These are phyloP conservation scores for Sphenopsis melanotis DNA, from an alignment of 2,797 vertebrate genomes.

Conservation along the genomic window DNA sequence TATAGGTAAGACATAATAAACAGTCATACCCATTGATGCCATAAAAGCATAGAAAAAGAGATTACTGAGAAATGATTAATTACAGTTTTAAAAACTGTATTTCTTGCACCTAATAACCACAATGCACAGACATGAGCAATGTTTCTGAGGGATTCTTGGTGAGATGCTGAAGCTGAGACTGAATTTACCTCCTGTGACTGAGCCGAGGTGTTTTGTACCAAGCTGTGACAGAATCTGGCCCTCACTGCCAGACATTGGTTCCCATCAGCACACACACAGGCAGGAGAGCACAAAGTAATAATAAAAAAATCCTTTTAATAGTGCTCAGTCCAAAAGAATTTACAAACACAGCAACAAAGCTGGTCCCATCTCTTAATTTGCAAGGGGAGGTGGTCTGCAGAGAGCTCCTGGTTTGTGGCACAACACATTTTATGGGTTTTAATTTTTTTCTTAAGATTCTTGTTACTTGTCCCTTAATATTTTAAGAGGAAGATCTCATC, in stretches of 20 bases:
- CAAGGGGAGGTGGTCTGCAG: not conserved
- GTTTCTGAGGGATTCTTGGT: conserved; percentile 19
- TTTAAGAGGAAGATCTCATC: conserved; percentile 4
- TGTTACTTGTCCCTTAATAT: not conserved
- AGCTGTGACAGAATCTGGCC: not conserved
- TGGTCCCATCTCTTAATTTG: not conserved
- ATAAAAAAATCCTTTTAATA: not conserved
- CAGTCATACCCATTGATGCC: conserved; percentile 62
- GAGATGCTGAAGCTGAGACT: not conserved
- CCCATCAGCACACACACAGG: not conserved
- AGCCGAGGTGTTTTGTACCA: not conserved
- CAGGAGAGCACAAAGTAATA: not conserved
- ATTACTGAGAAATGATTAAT: conserved; percentile 73
- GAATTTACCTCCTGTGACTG: not conserved
- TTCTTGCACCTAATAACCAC: conserved; percentile 62
- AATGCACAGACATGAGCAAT: conserved; percentile 43
- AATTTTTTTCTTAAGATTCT: not conserved
- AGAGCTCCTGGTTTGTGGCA: not conserved
- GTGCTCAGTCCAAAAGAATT: not conserved
- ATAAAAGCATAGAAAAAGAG: conserved; percentile 57
- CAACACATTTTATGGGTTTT: not conserved
- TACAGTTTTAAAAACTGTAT: conserved; percentile 57
- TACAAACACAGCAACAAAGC: not conserved
- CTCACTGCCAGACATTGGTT: not conserved
- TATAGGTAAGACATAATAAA: conserved; percentile 74